Evolutionary conservation across 2,113 vertebrate genomes (phyloP).

Genomic region (Gymnobelideus leadbeateri): DNA sequence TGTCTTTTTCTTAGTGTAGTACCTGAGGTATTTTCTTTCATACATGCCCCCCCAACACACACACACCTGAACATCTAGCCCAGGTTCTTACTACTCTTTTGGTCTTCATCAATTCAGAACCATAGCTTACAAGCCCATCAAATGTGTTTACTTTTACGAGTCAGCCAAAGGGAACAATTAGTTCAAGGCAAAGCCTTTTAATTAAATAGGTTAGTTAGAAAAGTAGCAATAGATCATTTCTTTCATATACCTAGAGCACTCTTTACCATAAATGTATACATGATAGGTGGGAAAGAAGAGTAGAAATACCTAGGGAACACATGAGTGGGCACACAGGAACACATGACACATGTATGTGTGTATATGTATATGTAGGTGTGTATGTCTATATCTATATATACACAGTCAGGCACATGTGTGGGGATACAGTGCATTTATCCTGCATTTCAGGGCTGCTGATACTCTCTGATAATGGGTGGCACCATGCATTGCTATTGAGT

Average conservation of each 20-base stretch:
- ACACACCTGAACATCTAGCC: neutral
- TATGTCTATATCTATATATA: too few relatives aligned
- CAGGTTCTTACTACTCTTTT: neutral
- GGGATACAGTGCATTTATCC: neutral
- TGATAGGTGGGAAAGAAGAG: neutral
- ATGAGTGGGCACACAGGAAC: neutral
- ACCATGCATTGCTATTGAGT: neutral
- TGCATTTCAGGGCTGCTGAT: neutral
- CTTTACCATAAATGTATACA: neutral
- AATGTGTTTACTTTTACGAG: neutral
- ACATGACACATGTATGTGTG: neutral
- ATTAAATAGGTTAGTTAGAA: neutral
- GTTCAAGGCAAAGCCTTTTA: neutral
- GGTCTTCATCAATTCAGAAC: neutral
- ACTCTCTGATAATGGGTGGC: neutral
- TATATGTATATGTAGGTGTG: too few relatives aligned
- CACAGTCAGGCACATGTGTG: neutral
- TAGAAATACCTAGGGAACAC: neutral
- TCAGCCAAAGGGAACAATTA: neutral
- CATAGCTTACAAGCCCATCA: neutral
- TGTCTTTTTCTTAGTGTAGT: neutral
- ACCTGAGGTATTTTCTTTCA: neutral
- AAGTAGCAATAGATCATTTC: neutral
- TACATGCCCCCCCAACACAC: neutral
- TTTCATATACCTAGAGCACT: neutral